These are phyloP conservation scores for Champsocephalus esox DNA, from an alignment of 2,797 vertebrate species.

Conservation along the genomic window DNA sequence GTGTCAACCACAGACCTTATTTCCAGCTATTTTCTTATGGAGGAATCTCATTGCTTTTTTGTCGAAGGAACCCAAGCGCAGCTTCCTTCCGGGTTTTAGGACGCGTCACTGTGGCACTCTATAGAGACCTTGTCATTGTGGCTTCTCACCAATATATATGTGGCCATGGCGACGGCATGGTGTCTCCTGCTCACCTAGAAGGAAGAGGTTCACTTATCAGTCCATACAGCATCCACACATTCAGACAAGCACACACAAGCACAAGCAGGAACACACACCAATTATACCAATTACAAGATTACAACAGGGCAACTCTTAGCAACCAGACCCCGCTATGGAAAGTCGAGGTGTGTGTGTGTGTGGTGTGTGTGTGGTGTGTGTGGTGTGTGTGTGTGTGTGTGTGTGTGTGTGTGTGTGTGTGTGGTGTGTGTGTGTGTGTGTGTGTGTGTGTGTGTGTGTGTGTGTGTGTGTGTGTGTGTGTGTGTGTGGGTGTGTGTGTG, in stretches of 20 bases:
- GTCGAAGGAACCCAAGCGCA: no score
- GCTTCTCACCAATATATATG: slow-evolving; percentile 16
- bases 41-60: no score
- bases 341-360: slow-evolving; percentile 61
- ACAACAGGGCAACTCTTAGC: slow-evolving; percentile 81
- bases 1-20: no score
- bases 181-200: slow-evolving; percentile 34
- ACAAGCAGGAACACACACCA: slow-evolving; percentile 48
- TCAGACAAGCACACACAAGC: slow-evolving; percentile 36
- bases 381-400: slow-evolving; percentile 26
- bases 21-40: no score
- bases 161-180: slow-evolving; percentile 31
- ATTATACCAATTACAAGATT: slow-evolving; percentile 74
- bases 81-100: no score
- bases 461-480: not conserved
- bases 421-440: not conserved
- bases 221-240: slow-evolving; percentile 35
- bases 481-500: slow-evolving; percentile 5
- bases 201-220: slow-evolving; percentile 48
- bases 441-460: slow-evolving; percentile 23
- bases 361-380: slow-evolving; percentile 12
- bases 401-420: slow-evolving; percentile 4
- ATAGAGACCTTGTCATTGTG: slow-evolving; percentile 15
- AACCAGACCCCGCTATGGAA: slow-evolving; percentile 62
- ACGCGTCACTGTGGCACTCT: no score